Conservation (phyloP, 2,797 vertebrate species). For the Myiotriccus ornatus region DNA sequence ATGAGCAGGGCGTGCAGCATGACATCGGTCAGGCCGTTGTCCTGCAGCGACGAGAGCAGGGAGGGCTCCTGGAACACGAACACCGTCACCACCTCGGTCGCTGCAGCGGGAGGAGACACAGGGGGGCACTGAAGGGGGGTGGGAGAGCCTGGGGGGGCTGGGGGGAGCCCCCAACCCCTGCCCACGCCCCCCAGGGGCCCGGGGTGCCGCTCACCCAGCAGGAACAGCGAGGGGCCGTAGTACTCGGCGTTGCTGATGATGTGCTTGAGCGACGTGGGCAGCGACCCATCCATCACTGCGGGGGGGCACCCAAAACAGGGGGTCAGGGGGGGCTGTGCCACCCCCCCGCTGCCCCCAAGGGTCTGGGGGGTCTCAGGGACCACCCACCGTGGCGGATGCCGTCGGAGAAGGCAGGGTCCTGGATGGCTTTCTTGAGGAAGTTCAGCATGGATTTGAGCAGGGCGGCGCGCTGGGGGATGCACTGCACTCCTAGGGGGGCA, state of each 20-base stretch:
- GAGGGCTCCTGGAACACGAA: slow-evolving; percentile 99
- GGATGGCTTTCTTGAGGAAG: slow-evolving; percentile 98
- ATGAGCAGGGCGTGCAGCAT: slow-evolving; percentile 97
- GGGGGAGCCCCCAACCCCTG: not conserved
- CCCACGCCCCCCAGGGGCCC: not conserved
- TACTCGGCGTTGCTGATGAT: slow-evolving; percentile 99
- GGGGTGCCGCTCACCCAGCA: slow-evolving; percentile 82
- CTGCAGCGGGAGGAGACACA: slow-evolving; percentile 69
- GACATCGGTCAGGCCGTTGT: slow-evolving; percentile 96
- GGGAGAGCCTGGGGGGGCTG: no score
- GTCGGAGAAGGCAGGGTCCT: slow-evolving; percentile 95
- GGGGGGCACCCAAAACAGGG: not conserved
- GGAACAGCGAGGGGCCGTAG: slow-evolving; percentile 95
- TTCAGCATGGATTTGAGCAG: slow-evolving; percentile 97
- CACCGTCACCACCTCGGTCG: slow-evolving; percentile 97
- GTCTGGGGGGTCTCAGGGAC: rapidly evolving
- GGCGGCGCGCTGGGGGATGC: slow-evolving; percentile 96
- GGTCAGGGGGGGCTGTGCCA: not conserved
- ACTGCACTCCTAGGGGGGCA: slow-evolving; percentile 85
- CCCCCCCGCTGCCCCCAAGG: rapidly evolving
- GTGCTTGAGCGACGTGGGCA: slow-evolving; percentile 98
- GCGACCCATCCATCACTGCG: slow-evolving; percentile 92
- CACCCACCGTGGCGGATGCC: slow-evolving; percentile 92
- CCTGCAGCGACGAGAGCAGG: slow-evolving; percentile 93
- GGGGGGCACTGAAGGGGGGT: not conserved